Evolutionary conservation across 2,113 vertebrate genomes (phyloP), one percentile per base, ranked within the genome.

Genomic region (Festucalex cinctus): DNA sequence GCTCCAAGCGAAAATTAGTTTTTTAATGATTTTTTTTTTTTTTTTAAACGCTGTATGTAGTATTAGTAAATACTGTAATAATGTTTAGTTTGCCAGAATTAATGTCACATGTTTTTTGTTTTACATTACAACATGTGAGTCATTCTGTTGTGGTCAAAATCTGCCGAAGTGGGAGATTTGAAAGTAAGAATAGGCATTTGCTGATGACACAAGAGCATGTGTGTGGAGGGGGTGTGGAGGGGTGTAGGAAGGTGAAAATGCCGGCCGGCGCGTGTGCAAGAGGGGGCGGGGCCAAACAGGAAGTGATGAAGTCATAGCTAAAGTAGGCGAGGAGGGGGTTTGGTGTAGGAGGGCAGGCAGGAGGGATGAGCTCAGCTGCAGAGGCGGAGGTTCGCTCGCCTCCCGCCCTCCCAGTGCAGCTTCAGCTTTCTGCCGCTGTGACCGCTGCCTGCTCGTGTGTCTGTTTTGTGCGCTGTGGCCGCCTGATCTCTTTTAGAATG

Each of bases 361-460:
- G 78, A 86, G 79, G 83, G 86, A 91, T 90, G 86, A 91, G 87
- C 88, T 90, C 86, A 90, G 87, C 83, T 85, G 82, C 83, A 86
- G 69, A 87, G 83, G 84, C 85, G 85, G 84, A 74, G 70, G 71
- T 82, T 72, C 48, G 32, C 54, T 51, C 65, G 39, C 43, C 26
- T 59, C 48, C 9, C 69, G 46, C 65, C 8, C 58, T 60, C 46
- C 32, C 66, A 74, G 75, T 54, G 44, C 48, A 61, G 68, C 78
- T 70, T 73, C 20, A 69, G 49, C 53, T 69, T 70, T 78, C 73
- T 37, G 59, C 58, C 71, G 70, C 68, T 44, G 75, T 60, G 74
- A 80, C 72, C n/a, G 68, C 56, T 43, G 69, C 53, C 53, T 43
- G 60, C 37, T 41, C 14, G 60, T 17, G 60, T 62, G 39, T 66